Evolutionary conservation across 2,797 vertebrate genomes (phyloP).

Genomic region (Gambelia wislizenii): DNA sequence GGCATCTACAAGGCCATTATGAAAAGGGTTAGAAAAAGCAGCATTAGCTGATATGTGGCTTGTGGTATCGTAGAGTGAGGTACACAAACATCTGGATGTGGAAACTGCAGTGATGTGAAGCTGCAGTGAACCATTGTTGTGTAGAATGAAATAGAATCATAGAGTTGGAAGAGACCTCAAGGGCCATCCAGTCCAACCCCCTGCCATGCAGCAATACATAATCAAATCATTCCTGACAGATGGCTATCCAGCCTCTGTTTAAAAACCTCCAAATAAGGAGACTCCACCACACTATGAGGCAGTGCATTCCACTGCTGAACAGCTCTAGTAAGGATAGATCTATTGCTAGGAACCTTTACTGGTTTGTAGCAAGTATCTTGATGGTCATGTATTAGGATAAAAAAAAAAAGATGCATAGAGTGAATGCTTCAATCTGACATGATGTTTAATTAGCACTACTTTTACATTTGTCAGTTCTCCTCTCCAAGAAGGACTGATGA

Average conservation of each 20-base stretch:
- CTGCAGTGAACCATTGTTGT: background rate
- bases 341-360: background rate
- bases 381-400: background rate
- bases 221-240: too few species aligned
- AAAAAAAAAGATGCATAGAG: accelerated
- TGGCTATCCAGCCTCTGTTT: too few species aligned
- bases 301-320: too few species aligned
- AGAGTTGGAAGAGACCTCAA: too few species aligned
- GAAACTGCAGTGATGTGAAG: too few species aligned
- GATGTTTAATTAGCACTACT: constrained; percentile 14
- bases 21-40: background rate
- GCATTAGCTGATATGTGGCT: accelerated
- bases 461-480: background rate
- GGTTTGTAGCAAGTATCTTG: background rate
- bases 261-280: too few species aligned
- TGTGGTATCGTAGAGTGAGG: background rate
- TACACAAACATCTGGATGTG: too few species aligned
- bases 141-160: background rate
- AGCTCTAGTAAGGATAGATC: background rate
- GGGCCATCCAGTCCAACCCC: too few species aligned
- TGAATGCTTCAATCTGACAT: background rate
- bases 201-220: too few species aligned
- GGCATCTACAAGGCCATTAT: background rate
- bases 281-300: too few species aligned
- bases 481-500: background rate